Conservation (phyloP, 2,797 vertebrate genomes). For the Girardinus metallicus region DNA sequence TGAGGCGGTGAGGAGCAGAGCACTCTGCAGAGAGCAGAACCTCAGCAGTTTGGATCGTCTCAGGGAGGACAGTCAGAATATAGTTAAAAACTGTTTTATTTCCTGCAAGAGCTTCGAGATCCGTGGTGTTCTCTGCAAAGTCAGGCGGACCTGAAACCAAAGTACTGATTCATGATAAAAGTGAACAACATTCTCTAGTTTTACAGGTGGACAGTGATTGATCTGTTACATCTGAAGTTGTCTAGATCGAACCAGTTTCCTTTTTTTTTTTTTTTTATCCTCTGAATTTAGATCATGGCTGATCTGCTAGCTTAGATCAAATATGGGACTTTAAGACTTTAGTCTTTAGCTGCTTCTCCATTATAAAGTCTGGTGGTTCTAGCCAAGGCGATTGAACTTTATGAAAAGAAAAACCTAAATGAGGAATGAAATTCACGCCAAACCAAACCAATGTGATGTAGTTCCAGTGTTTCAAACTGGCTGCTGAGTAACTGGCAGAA, state of each 20-base stretch:
- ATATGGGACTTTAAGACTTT: background rate
- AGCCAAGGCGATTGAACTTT: too few species aligned
- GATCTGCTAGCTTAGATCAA: background rate
- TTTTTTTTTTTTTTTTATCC: background rate
- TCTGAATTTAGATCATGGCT: background rate
- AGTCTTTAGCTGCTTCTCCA: background rate
- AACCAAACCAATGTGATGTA: too few species aligned
- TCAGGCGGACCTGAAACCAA: background rate
- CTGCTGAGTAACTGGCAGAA: too few species aligned
- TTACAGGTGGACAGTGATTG: background rate
- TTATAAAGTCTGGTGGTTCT: too few species aligned
- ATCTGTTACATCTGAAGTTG: background rate
- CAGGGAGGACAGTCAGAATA: background rate
- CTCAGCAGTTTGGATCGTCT: background rate
- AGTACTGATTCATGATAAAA: background rate
- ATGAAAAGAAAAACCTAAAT: too few species aligned
- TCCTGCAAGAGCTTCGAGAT: too few species aligned
- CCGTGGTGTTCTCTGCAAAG: background rate
- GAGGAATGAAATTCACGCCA: too few species aligned
- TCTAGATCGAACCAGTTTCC: background rate
- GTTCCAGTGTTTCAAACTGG: too few species aligned
- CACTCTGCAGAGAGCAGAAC: background rate
- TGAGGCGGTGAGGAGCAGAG: slow-evolving; percentile 9
- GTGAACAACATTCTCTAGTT: background rate
- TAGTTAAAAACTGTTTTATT: background rate